Percentiles rank a stretch among this genome's conserved stretches.
These are phyloP conservation scores for Paracyclopina nana DNA, from an alignment of 1,140 invertebrate species.

Conservation along the genomic window DNA sequence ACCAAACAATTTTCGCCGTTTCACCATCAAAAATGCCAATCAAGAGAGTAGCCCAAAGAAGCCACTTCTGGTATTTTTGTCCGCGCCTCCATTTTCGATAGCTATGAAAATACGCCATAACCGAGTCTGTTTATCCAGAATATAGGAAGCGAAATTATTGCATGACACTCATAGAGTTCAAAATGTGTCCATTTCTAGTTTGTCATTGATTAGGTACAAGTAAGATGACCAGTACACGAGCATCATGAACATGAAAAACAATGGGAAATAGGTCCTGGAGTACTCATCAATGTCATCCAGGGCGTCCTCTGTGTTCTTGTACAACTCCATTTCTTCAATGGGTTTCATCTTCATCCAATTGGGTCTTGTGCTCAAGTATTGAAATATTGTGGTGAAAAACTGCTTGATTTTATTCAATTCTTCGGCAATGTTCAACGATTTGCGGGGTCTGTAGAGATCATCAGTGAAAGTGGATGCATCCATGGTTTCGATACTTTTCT, in stretches of 20 bases:
- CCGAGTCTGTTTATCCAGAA: too few relatives aligned
- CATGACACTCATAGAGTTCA: too few relatives aligned
- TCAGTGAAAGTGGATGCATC: background rate
- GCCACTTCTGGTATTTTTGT: too few relatives aligned
- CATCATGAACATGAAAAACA: background rate
- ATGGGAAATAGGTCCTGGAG: background rate
- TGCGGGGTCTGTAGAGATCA: background rate
- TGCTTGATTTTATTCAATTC: background rate
- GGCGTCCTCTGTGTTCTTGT: conserved; percentile 4
- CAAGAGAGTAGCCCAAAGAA: too few relatives aligned
- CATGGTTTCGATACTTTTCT: background rate
- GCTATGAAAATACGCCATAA: too few relatives aligned
- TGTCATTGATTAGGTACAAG: background rate
- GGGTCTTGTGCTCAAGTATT: background rate
- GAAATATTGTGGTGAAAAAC: background rate
- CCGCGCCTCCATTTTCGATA: too few relatives aligned
- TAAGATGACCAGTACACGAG: background rate
- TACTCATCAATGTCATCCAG: conserved; percentile 1
- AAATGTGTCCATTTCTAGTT: too few relatives aligned
- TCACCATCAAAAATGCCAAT: too few relatives aligned
- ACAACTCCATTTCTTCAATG: conserved; percentile 5
- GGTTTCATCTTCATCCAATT: background rate
- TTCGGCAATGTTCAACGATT: background rate
- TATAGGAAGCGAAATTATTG: too few relatives aligned
- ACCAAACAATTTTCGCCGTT: too few relatives aligned